These are phyloP conservation scores for Acanthurus leucopareius DNA, from an alignment of 2,797 vertebrate genomes.

Conservation along the genomic window DNA sequence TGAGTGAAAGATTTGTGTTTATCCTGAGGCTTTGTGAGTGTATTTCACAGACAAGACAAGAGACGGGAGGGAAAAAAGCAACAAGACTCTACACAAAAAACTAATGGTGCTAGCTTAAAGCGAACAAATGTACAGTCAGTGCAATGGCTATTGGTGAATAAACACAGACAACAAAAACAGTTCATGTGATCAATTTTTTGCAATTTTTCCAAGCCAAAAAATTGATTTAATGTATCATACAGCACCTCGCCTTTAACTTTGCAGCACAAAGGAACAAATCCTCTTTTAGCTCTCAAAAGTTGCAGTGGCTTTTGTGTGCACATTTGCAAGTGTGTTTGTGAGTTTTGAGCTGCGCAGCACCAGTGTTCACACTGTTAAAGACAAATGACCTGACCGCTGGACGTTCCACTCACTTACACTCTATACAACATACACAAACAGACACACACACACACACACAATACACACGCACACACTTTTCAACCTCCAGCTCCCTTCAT, in stretches of 20 bases:
- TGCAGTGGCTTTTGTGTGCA: background rate
- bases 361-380: constrained; percentile 16
- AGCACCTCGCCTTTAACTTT: background rate
- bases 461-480: constrained; percentile 43
- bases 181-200: background rate
- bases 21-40: background rate
- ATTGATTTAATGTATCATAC: background rate
- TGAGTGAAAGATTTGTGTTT: background rate
- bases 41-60: background rate
- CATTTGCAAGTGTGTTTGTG: constrained; percentile 10
- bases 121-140: background rate
- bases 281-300: background rate
- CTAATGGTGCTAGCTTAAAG: background rate
- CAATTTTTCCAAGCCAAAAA: background rate
- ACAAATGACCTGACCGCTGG: constrained; percentile 18
- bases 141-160: background rate
- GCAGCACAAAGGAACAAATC: background rate
- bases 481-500: constrained; percentile 75
- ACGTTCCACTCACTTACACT: constrained; percentile 26
- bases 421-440: background rate
- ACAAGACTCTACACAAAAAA: background rate
- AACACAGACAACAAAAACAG: constrained; percentile 17
- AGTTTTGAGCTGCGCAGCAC: constrained; percentile 2
- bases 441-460: constrained; percentile 6
- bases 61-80: background rate